phyloP scores from a whole-genome alignment of 2,113 vertebrate species.

The Morone saxatilis region DNA sequence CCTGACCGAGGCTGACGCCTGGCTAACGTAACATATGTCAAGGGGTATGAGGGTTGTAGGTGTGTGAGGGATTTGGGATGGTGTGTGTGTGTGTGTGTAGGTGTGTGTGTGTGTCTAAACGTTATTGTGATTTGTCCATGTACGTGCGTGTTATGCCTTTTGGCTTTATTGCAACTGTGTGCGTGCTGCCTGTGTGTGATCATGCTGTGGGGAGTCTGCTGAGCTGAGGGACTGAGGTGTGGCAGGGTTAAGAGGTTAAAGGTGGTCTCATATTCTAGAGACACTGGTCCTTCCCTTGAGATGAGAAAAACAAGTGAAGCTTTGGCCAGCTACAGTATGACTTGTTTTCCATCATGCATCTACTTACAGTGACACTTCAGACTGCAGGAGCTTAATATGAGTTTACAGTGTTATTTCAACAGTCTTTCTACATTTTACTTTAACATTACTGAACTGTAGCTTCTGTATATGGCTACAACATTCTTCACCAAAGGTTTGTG shows the following conservation, averaged over 20 bases:
- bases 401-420: not conserved
- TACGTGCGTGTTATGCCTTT: not conserved
- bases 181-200: constrained; percentile 29
- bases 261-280: constrained; percentile 55
- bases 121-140: not conserved
- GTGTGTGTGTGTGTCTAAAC: not conserved
- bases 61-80: constrained; percentile 17
- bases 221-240: constrained; percentile 63
- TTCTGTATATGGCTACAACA: not conserved
- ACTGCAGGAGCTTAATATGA: not conserved
- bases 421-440: not conserved
- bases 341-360: constrained; percentile 7
- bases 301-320: constrained; percentile 60
- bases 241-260: constrained; percentile 66
- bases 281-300: constrained; percentile 51
- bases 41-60: constrained; percentile 1
- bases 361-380: not conserved
- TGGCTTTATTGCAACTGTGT: not conserved
- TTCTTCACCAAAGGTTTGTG: not conserved
- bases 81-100: not conserved
- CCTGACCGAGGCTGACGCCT: constrained; percentile 57
- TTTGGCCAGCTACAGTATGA: not conserved
- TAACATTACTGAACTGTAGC: not conserved
- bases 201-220: constrained; percentile 24
- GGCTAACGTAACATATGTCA: constrained; percentile 39